These are phyloP conservation scores for Cephonodes hylas DNA, from an alignment of 2,888 invertebrate species.

Conservation along the genomic window DNA sequence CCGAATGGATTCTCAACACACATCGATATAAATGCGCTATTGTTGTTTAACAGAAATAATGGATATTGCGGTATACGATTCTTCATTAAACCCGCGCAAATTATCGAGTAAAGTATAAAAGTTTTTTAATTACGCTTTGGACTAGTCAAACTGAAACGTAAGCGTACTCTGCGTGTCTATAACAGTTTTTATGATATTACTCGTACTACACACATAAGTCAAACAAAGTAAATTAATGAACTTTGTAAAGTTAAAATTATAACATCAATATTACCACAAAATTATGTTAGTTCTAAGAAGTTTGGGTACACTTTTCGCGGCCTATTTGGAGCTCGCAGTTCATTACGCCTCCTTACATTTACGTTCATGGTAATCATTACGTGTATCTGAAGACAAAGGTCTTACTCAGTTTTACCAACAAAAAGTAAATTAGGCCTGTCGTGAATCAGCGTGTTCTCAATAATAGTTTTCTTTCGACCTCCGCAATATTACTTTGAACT, in stretches of 20 bases:
- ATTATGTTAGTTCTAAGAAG: neutral
- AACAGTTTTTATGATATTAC: neutral
- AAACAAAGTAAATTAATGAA: neutral
- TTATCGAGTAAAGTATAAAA: too few species aligned
- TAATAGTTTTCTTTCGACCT: neutral
- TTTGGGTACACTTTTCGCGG: neutral
- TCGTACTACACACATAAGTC: neutral
- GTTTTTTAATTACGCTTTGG: too few species aligned
- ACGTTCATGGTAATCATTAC: too few species aligned
- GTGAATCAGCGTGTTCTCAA: neutral
- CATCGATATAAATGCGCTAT: too few species aligned
- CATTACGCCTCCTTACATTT: neutral
- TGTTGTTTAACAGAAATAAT: too few species aligned
- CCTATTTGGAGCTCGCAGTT: neutral
- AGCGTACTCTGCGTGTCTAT: too few species aligned
- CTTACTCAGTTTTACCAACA: neutral
- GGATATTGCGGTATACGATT: too few species aligned
- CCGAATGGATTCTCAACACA: too few species aligned
- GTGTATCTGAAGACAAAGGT: neutral
- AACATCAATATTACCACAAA: neutral
- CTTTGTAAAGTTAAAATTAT: neutral
- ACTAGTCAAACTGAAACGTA: too few species aligned
- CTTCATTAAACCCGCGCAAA: too few species aligned
- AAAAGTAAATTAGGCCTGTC: neutral
- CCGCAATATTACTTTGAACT: neutral